phyloP scores from a whole-genome alignment of 2,888 invertebrate genomes.

The Archips crataeganus region DNA sequence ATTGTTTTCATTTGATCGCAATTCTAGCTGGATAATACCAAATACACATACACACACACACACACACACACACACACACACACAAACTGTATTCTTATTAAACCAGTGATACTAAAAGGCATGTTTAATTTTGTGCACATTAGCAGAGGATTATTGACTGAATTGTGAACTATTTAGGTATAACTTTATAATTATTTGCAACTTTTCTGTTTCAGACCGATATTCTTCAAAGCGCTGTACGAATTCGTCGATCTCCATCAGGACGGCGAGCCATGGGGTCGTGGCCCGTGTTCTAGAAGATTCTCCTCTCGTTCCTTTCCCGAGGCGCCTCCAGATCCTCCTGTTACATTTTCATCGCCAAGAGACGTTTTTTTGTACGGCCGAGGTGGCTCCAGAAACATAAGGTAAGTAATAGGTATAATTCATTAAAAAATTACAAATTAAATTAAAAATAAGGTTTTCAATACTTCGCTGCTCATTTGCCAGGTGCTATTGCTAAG shows the following conservation, averaged over 20 bases:
- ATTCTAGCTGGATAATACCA: too few relatives aligned
- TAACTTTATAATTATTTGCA: not conserved
- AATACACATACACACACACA: too few relatives aligned
- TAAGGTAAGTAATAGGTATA: constrained; percentile 89
- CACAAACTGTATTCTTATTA: too few relatives aligned
- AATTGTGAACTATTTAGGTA: too few relatives aligned
- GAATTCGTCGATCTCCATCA: constrained; percentile 95
- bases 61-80: too few relatives aligned
- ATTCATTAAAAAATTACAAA: not conserved
- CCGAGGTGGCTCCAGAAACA: constrained; percentile 92
- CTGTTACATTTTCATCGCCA: constrained; percentile 92
- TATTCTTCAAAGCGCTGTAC: constrained; percentile 93
- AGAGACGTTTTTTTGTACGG: constrained; percentile 95
- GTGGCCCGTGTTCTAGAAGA: constrained; percentile 90
- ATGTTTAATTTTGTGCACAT: too few relatives aligned
- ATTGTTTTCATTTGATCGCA: too few relatives aligned
- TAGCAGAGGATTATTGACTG: too few relatives aligned
- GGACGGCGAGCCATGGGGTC: constrained; percentile 92
- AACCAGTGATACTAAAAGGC: too few relatives aligned
- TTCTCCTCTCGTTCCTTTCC: constrained; percentile 89
- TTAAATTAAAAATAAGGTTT: too few relatives aligned
- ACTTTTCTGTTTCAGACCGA: constrained; percentile 85
- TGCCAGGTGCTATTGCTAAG: too few relatives aligned
- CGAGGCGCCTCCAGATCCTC: constrained; percentile 86
- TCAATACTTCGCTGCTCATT: too few relatives aligned